Percentiles rank a stretch among this genome's conserved stretches.
phyloP scores from a whole-genome alignment of 2,888 invertebrate genomes.

The Polydesmus complanatus region DNA sequence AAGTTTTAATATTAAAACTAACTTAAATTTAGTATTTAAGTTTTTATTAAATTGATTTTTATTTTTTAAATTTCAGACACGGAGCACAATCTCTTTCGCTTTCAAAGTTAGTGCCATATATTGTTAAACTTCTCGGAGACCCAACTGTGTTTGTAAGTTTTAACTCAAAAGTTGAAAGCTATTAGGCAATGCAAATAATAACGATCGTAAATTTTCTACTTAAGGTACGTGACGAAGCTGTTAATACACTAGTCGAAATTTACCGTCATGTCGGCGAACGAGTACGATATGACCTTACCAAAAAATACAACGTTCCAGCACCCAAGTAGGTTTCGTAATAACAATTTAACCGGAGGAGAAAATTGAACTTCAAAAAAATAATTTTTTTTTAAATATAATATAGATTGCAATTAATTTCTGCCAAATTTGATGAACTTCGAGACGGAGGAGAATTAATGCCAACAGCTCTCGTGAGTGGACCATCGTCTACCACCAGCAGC shows the following conservation, averaged over 20 bases:
- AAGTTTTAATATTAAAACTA: too few species aligned
- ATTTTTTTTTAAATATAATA: slow-evolving; percentile 13
- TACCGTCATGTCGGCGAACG: slow-evolving; percentile 88
- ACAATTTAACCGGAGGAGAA: background rate
- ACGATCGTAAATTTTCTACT: background rate
- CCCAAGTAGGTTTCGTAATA: slow-evolving; percentile 32
- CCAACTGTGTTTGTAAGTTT: slow-evolving; percentile 55
- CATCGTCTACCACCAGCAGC: slow-evolving; percentile 2
- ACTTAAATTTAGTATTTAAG: too few species aligned
- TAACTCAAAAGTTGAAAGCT: background rate
- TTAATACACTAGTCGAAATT: slow-evolving; percentile 70
- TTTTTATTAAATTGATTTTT: background rate
- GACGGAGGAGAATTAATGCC: slow-evolving; percentile 63
- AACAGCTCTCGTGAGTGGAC: slow-evolving; percentile 39
- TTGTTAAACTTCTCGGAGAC: slow-evolving; percentile 71
- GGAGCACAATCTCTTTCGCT: slow-evolving; percentile 70
- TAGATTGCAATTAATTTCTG: slow-evolving; percentile 49
- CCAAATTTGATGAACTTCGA: slow-evolving; percentile 74
- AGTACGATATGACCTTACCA: slow-evolving; percentile 62
- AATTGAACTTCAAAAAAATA: background rate
- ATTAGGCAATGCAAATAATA: background rate
- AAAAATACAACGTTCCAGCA: slow-evolving; percentile 46
- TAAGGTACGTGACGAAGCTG: slow-evolving; percentile 66
- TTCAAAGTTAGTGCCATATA: slow-evolving; percentile 63
- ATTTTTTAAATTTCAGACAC: slow-evolving; percentile 45